A percentile compares a stretch with the other conserved stretches of the same genome.
Conservation (phyloP, 2,888 invertebrate genomes). For the Hesperia comma region DNA sequence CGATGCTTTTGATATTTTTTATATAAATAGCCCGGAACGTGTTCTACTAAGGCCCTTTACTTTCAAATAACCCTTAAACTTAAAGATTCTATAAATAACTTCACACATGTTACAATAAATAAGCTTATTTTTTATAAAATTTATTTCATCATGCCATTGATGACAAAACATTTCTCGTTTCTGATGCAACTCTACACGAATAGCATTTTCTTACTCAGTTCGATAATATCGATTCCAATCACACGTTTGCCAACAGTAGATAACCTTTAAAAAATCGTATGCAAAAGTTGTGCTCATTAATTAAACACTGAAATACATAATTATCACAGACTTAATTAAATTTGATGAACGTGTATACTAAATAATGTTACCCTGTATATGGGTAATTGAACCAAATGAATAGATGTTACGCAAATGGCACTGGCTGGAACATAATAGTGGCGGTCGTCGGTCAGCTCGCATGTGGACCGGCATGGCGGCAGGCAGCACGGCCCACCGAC, state of each 20-base stretch:
- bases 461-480: too few relatives aligned
- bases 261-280: conserved; percentile 7
- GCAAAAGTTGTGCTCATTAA: conserved; percentile 15
- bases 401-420: conserved; percentile 39
- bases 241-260: not conserved
- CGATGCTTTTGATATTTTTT: not conserved
- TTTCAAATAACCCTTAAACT: too few relatives aligned
- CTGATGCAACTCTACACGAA: conserved; percentile 8
- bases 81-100: not conserved
- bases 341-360: conserved; percentile 15
- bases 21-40: not conserved
- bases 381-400: conserved; percentile 36
- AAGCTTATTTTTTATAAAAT: not conserved
- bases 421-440: conserved; percentile 33
- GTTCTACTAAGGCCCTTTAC: too few relatives aligned
- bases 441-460: not conserved
- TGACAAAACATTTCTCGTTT: not conserved
- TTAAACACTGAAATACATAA: conserved; percentile 15
- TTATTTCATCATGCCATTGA: not conserved
- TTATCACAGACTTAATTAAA: not conserved
- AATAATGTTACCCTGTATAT: conserved; percentile 22
- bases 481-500: conserved; percentile 31
- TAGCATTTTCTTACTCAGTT: not conserved
- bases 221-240: conserved; percentile 8
- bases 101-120: not conserved